Percentiles rank a stretch among this genome's conserved stretches.
phyloP scores from a whole-genome alignment of 2,888 invertebrate genomes.

The Eurois occulta region DNA sequence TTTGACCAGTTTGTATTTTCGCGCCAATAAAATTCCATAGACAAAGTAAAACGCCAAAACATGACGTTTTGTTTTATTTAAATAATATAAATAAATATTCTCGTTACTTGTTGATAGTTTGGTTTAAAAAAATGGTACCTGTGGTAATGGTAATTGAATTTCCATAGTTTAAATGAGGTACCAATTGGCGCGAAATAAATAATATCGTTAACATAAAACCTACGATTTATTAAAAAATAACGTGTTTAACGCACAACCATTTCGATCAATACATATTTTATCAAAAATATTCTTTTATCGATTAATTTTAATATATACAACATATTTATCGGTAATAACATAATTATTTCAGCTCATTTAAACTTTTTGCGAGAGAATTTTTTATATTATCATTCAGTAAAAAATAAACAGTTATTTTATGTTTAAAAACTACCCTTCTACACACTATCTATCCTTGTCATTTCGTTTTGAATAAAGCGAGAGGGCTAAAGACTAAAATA shows the following conservation, averaged over 20 bases:
- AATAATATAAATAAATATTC: neutral
- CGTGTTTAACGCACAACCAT: constrained; percentile 54
- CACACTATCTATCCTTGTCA: constrained; percentile 7
- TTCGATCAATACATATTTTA: constrained; percentile 49
- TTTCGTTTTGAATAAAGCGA: constrained; percentile 1
- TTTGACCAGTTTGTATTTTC: too few species aligned
- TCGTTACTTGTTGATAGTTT: neutral
- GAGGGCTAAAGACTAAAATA: neutral
- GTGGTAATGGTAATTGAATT: neutral
- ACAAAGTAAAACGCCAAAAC: constrained; percentile 6
- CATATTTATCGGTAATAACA: constrained; percentile 8
- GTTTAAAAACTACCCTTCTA: neutral
- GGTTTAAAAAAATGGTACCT: neutral
- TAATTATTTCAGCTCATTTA: neutral
- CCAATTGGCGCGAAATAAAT: constrained; percentile 38
- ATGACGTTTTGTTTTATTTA: neutral
- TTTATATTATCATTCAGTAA: neutral
- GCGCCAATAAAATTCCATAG: constrained; percentile 30
- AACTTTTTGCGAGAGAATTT: constrained; percentile 17
- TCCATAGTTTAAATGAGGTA: neutral
- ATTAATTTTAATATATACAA: constrained; percentile 52
- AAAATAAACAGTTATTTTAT: neutral
- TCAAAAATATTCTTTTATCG: constrained; percentile 49
- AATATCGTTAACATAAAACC: constrained; percentile 25
- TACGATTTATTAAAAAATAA: constrained; percentile 17